Base-by-base conservation (phyloP, 2,797 vertebrate genomes). In the Leptodactylus fallax region DNA sequence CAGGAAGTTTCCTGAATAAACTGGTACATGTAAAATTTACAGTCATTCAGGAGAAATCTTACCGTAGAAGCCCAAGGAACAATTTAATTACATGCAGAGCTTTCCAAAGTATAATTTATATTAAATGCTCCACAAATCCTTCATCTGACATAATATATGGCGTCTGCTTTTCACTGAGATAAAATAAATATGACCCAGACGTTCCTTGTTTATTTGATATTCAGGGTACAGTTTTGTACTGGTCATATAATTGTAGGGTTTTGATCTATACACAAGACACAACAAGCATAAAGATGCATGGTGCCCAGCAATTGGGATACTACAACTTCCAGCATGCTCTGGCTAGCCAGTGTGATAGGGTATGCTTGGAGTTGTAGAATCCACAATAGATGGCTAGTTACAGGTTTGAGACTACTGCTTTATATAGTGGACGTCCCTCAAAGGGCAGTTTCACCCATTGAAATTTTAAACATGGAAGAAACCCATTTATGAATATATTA, bases 51-150 rank as follows among this genome's bases (percentile, higher is more conserved):
- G n/a, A 74, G 84, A 79, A 63, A 79, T 63, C 49, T 19, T 85
- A 55, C 69, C 7, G 82, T 55, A 45, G 67, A 17, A 84, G 82
- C 55, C 67, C 23, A 8, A 60, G 23, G 49, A 86, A 86, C 63
- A 58, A 69, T 80, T 69, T 87, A 87, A 87, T 83, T 82, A 82
- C 79, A 87, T 53, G 69, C 58, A 55, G 80, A 5, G 69, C 79
- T 74, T 76, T 65, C 51, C 79, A 81, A 65, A 87, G 55, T 51
- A 76, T 87, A 74, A 87, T 82, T 82, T 77, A 82, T 77, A 63
- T 63, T 53, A 77, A 82, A 14, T 13, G 71, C 56, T 63, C 21
- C 19, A 23, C 80, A 83, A 74, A 87, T 74, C 78, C 80, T 76
- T 87, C 71, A 77, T 87, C 36, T 25, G 19, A 63, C 25, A 25